Evolutionary conservation across 2,888 invertebrate species (phyloP).

Genomic region (Vesta saturnalis): DNA sequence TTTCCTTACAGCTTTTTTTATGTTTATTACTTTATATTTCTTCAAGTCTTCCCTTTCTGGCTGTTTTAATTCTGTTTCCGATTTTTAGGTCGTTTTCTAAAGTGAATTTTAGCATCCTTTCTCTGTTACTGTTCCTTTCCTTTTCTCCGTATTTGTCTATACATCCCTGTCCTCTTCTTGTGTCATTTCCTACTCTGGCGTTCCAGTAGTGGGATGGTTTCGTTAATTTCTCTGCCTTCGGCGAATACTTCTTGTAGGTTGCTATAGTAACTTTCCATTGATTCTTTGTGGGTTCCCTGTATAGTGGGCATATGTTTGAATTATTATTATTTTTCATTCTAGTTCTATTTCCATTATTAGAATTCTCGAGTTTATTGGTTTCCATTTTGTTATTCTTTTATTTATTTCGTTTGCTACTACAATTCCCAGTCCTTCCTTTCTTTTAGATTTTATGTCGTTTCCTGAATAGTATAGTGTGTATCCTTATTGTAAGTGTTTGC

Average conservation of each 20-base stretch:
- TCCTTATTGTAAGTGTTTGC: too few species aligned
- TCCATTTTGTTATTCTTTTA: too few species aligned
- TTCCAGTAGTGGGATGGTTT: not conserved
- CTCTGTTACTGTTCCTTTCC: not conserved
- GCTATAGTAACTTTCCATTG: not conserved
- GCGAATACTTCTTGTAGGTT: not conserved
- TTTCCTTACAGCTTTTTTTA: not conserved
- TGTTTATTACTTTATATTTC: not conserved
- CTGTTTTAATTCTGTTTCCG: not conserved
- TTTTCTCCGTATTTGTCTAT: not conserved
- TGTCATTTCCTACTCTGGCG: too few species aligned
- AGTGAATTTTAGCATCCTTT: not conserved
- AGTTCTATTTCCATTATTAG: too few species aligned
- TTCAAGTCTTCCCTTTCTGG: too few species aligned
- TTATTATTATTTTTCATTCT: too few species aligned
- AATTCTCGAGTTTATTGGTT: too few species aligned
- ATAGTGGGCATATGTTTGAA: not conserved
- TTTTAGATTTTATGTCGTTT: too few species aligned
- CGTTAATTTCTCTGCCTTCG: not conserved
- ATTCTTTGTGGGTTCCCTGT: not conserved
- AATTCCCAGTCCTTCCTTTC: too few species aligned
- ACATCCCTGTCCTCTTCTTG: not conserved
- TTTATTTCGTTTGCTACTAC: too few species aligned
- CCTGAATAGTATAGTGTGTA: too few species aligned
- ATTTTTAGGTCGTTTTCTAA: not conserved